These are phyloP conservation scores for Villa cingulata DNA, from an alignment of 2,888 invertebrate genomes.

Conservation along the genomic window DNA sequence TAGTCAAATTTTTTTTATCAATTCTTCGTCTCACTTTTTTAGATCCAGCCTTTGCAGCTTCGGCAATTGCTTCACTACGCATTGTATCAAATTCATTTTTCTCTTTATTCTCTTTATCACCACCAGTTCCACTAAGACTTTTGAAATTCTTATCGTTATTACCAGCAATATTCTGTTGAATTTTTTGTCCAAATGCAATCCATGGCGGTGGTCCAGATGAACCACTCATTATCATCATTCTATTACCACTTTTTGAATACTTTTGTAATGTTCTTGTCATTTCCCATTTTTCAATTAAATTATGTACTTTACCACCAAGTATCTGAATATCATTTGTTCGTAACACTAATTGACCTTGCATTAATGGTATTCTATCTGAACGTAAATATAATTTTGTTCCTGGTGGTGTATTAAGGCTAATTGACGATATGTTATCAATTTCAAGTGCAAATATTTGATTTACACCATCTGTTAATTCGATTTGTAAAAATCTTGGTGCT, in stretches of 20 bases:
- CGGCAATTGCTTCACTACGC: slow-evolving; percentile 78
- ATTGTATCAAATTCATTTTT: slow-evolving; percentile 81
- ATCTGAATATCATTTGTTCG: slow-evolving; percentile 51
- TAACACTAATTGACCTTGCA: slow-evolving; percentile 62
- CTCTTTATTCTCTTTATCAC: slow-evolving; percentile 40
- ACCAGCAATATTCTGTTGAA: slow-evolving; percentile 40
- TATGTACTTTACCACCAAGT: slow-evolving; percentile 72
- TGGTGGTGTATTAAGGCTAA: slow-evolving; percentile 75
- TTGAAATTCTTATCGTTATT: slow-evolving; percentile 51
- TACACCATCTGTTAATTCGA: slow-evolving; percentile 77
- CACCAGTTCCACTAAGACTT: slow-evolving; percentile 50
- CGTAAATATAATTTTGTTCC: slow-evolving; percentile 65
- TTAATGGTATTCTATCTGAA: slow-evolving; percentile 43
- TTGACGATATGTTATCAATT: slow-evolving; percentile 50
- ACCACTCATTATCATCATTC: slow-evolving; percentile 12
- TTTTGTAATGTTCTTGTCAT: slow-evolving; percentile 50
- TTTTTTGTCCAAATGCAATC: slow-evolving; percentile 79
- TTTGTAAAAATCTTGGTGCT: slow-evolving; percentile 71
- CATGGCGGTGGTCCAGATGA: slow-evolving; percentile 68
- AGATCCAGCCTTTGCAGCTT: slow-evolving; percentile 55
- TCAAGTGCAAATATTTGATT: slow-evolving; percentile 65
- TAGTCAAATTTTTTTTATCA: neutral
- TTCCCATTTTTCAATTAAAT: slow-evolving; percentile 82
- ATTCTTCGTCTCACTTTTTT: slow-evolving; percentile 36
- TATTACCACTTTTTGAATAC: slow-evolving; percentile 38